phyloP scores from a whole-genome alignment of 2,113 vertebrate species.

The Balaeniceps rex region DNA sequence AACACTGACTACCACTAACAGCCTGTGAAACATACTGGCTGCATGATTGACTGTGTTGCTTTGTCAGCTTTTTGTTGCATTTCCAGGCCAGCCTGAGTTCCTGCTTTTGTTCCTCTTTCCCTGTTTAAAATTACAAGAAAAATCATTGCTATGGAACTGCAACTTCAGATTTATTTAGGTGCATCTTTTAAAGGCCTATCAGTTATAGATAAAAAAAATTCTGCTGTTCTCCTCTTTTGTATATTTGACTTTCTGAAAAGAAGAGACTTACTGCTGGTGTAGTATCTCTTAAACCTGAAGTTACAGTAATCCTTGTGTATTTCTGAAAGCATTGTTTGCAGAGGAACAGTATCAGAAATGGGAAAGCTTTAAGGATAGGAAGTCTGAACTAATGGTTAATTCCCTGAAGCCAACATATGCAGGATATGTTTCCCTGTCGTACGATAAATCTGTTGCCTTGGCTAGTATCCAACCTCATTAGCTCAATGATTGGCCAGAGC shows the following conservation, averaged over 20 bases:
- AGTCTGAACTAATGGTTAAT: slow-evolving; percentile 11
- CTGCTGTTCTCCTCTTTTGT: background rate
- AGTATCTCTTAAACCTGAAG: slow-evolving; percentile 43
- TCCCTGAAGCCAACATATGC: background rate
- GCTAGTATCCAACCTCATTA: background rate
- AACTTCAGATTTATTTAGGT: slow-evolving; percentile 44
- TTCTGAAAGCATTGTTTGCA: slow-evolving; percentile 28
- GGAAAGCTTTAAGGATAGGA: background rate
- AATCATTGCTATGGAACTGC: slow-evolving; percentile 12
- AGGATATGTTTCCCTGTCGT: slow-evolving; percentile 1
- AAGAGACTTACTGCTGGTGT: background rate
- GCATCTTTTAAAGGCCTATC: background rate
- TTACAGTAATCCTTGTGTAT: background rate
- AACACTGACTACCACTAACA: background rate
- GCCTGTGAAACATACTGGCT: slow-evolving; percentile 16
- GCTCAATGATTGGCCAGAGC: background rate
- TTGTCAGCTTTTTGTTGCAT: slow-evolving; percentile 7
- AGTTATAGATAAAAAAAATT: background rate
- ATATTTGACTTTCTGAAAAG: background rate
- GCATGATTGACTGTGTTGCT: background rate
- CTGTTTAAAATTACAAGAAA: background rate
- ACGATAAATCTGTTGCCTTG: slow-evolving; percentile 13
- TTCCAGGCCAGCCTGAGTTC: slow-evolving; percentile 50
- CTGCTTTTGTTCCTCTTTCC: slow-evolving; percentile 37
- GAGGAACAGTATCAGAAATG: slow-evolving; percentile 40